phyloP scores from a whole-genome alignment of 2,888 invertebrate genomes.

The Sesia bembeciformis region DNA sequence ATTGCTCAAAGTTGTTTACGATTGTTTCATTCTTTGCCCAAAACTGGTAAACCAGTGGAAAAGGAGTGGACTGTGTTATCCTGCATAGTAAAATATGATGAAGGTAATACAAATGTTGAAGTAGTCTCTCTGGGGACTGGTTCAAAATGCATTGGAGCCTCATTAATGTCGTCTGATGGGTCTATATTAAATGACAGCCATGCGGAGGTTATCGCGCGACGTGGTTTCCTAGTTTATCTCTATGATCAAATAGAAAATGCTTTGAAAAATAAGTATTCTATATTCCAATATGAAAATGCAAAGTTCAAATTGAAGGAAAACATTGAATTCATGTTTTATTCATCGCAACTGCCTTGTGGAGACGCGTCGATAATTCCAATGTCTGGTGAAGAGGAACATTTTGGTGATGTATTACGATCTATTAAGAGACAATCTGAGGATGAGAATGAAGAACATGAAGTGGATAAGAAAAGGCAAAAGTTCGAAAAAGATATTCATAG shows the following conservation, averaged over 20 bases:
- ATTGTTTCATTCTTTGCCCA: conserved; percentile 77
- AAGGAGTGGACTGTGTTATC: conserved; percentile 91
- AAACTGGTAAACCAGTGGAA: conserved; percentile 84
- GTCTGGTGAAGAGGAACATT: conserved; percentile 28
- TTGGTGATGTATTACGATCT: conserved; percentile 35
- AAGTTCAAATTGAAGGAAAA: conserved; percentile 68
- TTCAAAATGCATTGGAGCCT: conserved; percentile 90
- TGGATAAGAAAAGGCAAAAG: conserved; percentile 21
- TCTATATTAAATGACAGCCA: conserved; percentile 91
- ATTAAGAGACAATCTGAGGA: conserved; percentile 26
- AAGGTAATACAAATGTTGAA: conserved; percentile 35
- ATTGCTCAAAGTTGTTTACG: conserved; percentile 76
- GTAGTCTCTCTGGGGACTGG: conserved; percentile 92
- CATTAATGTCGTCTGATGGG: conserved; percentile 78
- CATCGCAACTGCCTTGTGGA: conserved; percentile 93
- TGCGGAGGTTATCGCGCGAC: conserved; percentile 90
- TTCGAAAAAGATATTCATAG: conserved; percentile 67
- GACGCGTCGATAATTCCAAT: conserved; percentile 91
- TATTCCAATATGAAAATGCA: conserved; percentile 32
- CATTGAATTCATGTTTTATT: conserved; percentile 86
- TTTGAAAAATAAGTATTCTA: conserved; percentile 33
- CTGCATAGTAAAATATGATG: conserved; percentile 77
- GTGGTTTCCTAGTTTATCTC: conserved; percentile 86
- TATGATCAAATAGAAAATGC: conserved; percentile 75
- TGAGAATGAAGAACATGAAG: conserved; percentile 8